Evolutionary conservation across 92 coral and sea anemone species (phyloP).

Genomic region (Zoanthus sociatus): DNA sequence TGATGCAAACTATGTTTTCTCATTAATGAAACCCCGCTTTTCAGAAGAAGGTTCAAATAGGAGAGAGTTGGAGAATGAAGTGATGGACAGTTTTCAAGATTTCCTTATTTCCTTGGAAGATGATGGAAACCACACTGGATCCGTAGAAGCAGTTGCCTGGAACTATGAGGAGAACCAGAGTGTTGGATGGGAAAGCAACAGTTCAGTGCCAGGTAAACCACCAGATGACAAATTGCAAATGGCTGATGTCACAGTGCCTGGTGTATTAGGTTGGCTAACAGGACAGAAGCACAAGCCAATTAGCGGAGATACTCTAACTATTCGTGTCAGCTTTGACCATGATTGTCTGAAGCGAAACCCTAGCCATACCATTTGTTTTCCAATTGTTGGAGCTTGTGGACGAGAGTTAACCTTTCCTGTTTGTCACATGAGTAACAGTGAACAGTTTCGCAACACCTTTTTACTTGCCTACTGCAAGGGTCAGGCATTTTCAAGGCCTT

Average conservation of each 20-base stretch:
- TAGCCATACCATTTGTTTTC: slow-evolving; percentile 51
- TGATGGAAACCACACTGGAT: slow-evolving; percentile 55
- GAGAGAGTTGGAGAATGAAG: slow-evolving; percentile 54
- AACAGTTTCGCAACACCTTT: slow-evolving; percentile 36
- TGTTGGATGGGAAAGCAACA: slow-evolving; percentile 36
- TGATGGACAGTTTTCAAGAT: slow-evolving; percentile 66
- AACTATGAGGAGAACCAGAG: slow-evolving; percentile 37
- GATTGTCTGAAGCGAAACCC: slow-evolving; percentile 50
- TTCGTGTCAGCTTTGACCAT: slow-evolving; percentile 45
- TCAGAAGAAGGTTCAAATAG: slow-evolving; percentile 55
- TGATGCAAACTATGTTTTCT: slow-evolving; percentile 66
- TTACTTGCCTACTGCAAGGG: slow-evolving; percentile 50
- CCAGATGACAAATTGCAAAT: slow-evolving; percentile 53
- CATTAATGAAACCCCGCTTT: slow-evolving; percentile 56
- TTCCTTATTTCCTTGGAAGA: slow-evolving; percentile 64
- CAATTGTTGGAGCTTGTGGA: slow-evolving; percentile 50
- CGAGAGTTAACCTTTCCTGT: slow-evolving; percentile 49
- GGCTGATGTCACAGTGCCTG: slow-evolving; percentile 48
- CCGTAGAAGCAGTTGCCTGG: slow-evolving; percentile 60
- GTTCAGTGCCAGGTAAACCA: slow-evolving; percentile 10
- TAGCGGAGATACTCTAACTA: slow-evolving; percentile 36
- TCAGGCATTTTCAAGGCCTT: slow-evolving; percentile 49
- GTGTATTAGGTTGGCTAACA: slow-evolving; percentile 65
- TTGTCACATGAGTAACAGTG: slow-evolving; percentile 31
- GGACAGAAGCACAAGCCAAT: slow-evolving; percentile 60